Percentiles rank a stretch among this genome's conserved stretches.
Evolutionary conservation across 2,797 vertebrate species (phyloP).

Genomic region (Sebastes trivittatus): DNA sequence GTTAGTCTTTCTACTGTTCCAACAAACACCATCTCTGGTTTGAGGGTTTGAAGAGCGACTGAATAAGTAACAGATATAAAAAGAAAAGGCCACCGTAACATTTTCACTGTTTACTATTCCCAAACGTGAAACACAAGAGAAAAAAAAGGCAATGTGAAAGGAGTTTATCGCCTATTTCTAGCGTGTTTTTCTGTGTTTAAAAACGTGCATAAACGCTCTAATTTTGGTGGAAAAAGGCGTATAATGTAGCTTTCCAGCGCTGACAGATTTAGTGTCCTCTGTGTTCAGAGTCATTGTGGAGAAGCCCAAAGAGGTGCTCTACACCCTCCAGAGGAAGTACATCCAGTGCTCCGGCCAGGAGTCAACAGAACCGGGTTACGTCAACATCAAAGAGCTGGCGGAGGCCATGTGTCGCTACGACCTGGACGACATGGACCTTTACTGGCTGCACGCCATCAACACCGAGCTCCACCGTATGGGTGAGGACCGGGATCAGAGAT

Average conservation of each 20-base stretch:
- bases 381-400: conserved; percentile 92
- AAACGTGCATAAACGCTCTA: too few relatives aligned
- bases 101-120: too few relatives aligned
- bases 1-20: too few relatives aligned
- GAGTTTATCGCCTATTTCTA: too few relatives aligned
- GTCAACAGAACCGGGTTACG: conserved; percentile 88
- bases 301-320: conserved; percentile 89
- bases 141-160: too few relatives aligned
- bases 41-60: too few relatives aligned
- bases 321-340: conserved; percentile 91
- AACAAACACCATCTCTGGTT: too few relatives aligned
- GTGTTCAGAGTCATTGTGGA: conserved; percentile 86
- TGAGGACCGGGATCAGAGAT: conserved; percentile 64
- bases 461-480: conserved; percentile 90
- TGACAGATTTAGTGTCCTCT: not conserved
- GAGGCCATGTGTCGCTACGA: conserved; percentile 96
- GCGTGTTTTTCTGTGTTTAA: too few relatives aligned
- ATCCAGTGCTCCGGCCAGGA: conserved; percentile 89
- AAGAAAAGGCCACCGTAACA: too few relatives aligned
- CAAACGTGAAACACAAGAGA: too few relatives aligned
- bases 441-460: conserved; percentile 93
- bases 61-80: too few relatives aligned
- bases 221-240: too few relatives aligned
- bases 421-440: conserved; percentile 95
- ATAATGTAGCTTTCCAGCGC: not conserved